A percentile compares a stretch with the other conserved stretches of the same genome.
phyloP scores from a whole-genome alignment of 2,888 invertebrate species.

The Ecliptopera silaceata region DNA sequence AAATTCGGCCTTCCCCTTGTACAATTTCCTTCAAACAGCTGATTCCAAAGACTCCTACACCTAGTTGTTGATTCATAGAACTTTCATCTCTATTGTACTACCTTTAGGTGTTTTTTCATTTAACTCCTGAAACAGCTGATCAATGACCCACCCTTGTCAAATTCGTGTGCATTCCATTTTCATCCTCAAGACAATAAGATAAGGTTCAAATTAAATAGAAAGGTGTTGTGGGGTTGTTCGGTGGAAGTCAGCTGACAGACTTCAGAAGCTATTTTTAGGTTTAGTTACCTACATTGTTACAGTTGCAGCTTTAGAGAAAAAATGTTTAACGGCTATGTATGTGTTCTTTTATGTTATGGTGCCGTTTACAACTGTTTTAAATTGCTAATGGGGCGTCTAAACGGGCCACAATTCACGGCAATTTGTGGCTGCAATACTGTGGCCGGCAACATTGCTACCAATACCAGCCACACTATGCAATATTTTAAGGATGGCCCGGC shows the following conservation, averaged over 20 bases:
- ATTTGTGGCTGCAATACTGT: no score
- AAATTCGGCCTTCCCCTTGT: constrained; percentile 26
- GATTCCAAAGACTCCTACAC: constrained; percentile 24
- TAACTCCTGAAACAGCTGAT: constrained; percentile 17
- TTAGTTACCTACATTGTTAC: constrained; percentile 15
- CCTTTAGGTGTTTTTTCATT: constrained; percentile 2
- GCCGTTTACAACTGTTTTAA: not conserved
- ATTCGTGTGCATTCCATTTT: not conserved
- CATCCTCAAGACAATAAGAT: not conserved
- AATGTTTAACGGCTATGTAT: constrained; percentile 16
- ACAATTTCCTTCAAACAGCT: constrained; percentile 36
- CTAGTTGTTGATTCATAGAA: not conserved
- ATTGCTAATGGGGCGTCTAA: no score
- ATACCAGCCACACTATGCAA: no score
- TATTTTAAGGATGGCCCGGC: no score
- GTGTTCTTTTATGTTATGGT: constrained; percentile 18
- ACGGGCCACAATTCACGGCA: no score
- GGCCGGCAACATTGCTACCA: no score
- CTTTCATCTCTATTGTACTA: not conserved
- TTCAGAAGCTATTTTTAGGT: constrained; percentile 35
- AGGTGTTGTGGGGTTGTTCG: constrained; percentile 20
- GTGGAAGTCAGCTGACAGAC: constrained; percentile 34
- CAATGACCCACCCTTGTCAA: constrained; percentile 7
- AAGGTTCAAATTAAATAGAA: not conserved
- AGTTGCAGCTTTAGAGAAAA: constrained; percentile 33